Percentiles rank a stretch among this genome's conserved stretches.
phyloP scores from a whole-genome alignment of 2,888 invertebrate species.

The Octonoba sinensis region DNA sequence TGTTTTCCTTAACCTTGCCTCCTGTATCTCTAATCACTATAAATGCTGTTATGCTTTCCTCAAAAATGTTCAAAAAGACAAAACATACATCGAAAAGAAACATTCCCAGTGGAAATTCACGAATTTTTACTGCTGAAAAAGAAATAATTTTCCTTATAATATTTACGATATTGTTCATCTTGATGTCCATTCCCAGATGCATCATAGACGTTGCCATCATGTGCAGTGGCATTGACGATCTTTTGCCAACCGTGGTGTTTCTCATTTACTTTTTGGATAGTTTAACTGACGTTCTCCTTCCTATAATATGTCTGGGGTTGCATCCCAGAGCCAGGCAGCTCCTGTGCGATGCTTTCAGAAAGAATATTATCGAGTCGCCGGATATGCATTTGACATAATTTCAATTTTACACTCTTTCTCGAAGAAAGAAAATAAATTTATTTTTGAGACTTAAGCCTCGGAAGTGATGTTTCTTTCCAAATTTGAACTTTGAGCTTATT shows the following conservation, averaged over 20 bases:
- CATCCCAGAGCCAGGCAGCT: constrained; percentile 16
- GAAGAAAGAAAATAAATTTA: no score
- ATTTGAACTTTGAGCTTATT: no score
- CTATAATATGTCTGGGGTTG: constrained; percentile 16
- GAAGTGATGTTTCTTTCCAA: no score
- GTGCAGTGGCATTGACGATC: constrained; percentile 3
- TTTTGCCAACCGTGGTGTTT: neutral
- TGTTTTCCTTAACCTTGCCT: constrained; percentile 26
- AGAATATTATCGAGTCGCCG: neutral
- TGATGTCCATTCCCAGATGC: constrained; percentile 24
- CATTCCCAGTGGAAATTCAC: constrained; percentile 16
- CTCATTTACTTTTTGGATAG: constrained; percentile 29
- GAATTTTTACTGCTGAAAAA: constrained; percentile 13
- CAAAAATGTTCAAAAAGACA: neutral
- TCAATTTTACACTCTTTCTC: no score
- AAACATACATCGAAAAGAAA: neutral
- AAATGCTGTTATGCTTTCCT: neutral
- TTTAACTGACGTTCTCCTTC: constrained; percentile 20
- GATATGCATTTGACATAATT: constrained; percentile 1
- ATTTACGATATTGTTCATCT: constrained; percentile 1
- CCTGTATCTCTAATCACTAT: constrained; percentile 18
- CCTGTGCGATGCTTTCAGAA: neutral
- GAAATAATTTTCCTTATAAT: constrained; percentile 25
- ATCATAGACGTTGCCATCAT: constrained; percentile 9
- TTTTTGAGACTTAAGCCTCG: no score